Percentiles rank a stretch among this genome's conserved stretches.
Evolutionary conservation across 2,888 invertebrate genomes (phyloP).

Genomic region (Helobdella robusta): DNA sequence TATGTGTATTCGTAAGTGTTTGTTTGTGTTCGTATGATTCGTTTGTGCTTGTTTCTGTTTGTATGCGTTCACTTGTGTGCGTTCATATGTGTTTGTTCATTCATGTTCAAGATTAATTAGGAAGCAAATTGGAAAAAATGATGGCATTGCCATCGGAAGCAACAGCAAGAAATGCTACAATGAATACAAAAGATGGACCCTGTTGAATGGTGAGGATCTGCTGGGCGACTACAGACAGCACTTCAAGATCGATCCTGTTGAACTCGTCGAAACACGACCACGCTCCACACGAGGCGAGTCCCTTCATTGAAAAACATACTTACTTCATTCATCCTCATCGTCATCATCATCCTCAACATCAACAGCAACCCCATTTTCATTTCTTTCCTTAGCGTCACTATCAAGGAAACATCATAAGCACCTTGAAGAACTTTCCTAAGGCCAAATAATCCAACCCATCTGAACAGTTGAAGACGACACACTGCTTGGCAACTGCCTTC

Average conservation of each 20-base stretch:
- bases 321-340: neutral
- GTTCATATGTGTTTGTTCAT: no score
- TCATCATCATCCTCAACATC: neutral
- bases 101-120: no score
- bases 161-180: neutral
- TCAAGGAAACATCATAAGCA: conserved; percentile 31
- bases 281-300: conserved; percentile 51
- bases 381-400: neutral
- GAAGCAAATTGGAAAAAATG: no score
- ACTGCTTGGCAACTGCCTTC: conserved; percentile 53
- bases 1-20: no score
- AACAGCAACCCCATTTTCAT: neutral
- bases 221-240: conserved; percentile 69
- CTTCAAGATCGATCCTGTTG: conserved; percentile 72
- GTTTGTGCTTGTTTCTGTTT: no score
- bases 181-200: conserved; percentile 36
- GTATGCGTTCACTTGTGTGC: no score
- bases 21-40: no score
- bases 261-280: conserved; percentile 81
- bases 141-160: no score
- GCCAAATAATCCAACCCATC: conserved; percentile 52
- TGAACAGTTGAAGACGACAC: conserved; percentile 54
- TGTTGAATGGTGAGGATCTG: conserved; percentile 69
- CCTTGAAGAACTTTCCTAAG: conserved; percentile 53
- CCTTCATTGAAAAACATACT: conserved; percentile 36